Conservation (phyloP, 2,797 vertebrate species). For the Telmatherina bonti region DNA sequence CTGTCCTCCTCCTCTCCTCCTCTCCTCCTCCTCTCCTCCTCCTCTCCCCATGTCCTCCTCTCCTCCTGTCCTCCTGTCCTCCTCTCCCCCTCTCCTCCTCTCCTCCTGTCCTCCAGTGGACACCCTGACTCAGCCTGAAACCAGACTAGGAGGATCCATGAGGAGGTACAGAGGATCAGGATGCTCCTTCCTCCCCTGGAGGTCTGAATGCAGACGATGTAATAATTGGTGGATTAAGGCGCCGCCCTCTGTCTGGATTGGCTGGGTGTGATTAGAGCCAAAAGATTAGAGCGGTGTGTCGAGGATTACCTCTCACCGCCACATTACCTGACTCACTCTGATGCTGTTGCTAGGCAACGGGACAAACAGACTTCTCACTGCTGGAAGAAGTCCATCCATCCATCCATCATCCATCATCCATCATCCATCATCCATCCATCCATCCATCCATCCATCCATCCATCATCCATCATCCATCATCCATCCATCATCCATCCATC, state of each 20-base stretch:
- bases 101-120: neutral
- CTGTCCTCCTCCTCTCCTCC: too few species aligned
- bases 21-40: too few species aligned
- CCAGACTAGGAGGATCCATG: slow-evolving; percentile 31
- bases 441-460: too few species aligned
- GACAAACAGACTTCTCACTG: slow-evolving; percentile 19
- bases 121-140: neutral
- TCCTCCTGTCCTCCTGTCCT: too few species aligned
- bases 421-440: too few species aligned
- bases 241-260: slow-evolving; percentile 73
- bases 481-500: too few species aligned
- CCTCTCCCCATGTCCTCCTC: too few species aligned
- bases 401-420: too few species aligned
- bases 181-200: neutral
- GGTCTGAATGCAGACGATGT: slow-evolving; percentile 37
- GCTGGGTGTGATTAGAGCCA: slow-evolving; percentile 66
- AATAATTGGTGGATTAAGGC: slow-evolving; percentile 74
- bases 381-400: too few species aligned
- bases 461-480: too few species aligned
- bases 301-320: slow-evolving; percentile 33
- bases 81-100: too few species aligned
- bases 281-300: slow-evolving; percentile 48
- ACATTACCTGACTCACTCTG: slow-evolving; percentile 44
- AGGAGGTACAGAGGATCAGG: slow-evolving; percentile 1
- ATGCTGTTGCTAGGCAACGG: slow-evolving; percentile 37